Base-by-base conservation (phyloP, 2,888 invertebrate species). In the Drosophila paracracens region DNA sequence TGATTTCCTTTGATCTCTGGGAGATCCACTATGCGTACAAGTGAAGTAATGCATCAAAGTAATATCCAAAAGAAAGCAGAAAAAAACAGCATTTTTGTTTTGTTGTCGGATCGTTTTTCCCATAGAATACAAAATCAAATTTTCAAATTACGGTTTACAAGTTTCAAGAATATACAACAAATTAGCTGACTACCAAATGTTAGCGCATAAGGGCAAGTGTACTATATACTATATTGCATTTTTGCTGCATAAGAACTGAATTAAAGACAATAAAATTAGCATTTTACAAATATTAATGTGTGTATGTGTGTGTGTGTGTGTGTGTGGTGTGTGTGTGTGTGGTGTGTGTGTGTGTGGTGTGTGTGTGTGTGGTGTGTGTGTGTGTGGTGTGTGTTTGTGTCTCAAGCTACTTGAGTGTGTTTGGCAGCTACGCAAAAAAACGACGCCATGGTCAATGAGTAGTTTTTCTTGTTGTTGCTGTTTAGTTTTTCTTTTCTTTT, bases 1-100 rank as follows among this genome's bases (percentile, higher is more conserved):
- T 98, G 98, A 94, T 98, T 98, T 94, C 98, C 98, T 95, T 98
- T 98, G 95, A 98, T 97, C 96, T 98, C 98, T 94, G 98, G 98
- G 94, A 98, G 97, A 96, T 99, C 98, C 97, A 98, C 99, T 99
- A 92, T 92, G 91, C 88, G 79, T 81, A 77, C 74, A 70, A 66
- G 82, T 76, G 76, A 81, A 75, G 29, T 43, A 31, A 88, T 93
- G 94, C 92, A 91, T 92, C 93, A 93, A 82, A 71, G 77, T 70
- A 87, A 84, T 60, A 76, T 74, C 73, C 62, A 73, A 78, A 80
- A 86, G 80, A 82, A 86, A 86, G 87, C 85, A 81, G 74, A 88
- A 74, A 80, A 88, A 74, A 85, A 74, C 64, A 83, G 83, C 82
- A 71, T 62, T 68, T 81, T 76, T 72, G 65, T 57, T 50, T 56